These are phyloP conservation scores for Drosophila watanabei DNA, from an alignment of 1,140 invertebrate genomes.

Conservation along the genomic window DNA sequence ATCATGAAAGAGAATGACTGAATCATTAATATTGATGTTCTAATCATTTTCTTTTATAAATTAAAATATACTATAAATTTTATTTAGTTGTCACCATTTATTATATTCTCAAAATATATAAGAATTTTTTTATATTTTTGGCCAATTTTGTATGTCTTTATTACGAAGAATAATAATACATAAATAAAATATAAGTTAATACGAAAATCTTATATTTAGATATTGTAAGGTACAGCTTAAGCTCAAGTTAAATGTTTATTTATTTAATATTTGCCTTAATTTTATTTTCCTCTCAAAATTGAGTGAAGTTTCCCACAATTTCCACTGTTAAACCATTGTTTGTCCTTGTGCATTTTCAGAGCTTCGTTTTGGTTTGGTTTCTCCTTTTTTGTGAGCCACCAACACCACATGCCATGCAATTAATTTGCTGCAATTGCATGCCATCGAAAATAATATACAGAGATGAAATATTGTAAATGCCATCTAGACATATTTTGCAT, in stretches of 20 bases:
- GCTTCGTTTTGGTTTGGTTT: constrained; percentile 9
- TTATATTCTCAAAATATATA: no score
- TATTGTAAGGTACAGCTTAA: not conserved
- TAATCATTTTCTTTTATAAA: no score
- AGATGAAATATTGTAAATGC: constrained; percentile 51
- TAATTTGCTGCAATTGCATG: constrained; percentile 73
- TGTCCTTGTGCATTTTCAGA: constrained; percentile 43
- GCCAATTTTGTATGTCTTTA: no score
- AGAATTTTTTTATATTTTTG: no score
- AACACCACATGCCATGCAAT: constrained; percentile 56
- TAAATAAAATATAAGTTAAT: not conserved
- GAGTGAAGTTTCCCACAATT: not conserved
- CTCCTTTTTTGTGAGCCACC: constrained; percentile 9
- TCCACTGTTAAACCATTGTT: constrained; percentile 1
- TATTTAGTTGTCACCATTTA: no score
- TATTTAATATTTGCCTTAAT: not conserved
- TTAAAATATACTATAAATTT: no score
- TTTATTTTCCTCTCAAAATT: not conserved
- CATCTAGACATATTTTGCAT: constrained; percentile 67
- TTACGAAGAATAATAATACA: no score
- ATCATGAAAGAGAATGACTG: no score
- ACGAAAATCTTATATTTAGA: not conserved
- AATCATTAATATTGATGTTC: no score
- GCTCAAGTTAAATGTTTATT: no score
- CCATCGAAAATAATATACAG: constrained; percentile 64